These are phyloP conservation scores for Hypocryptadius cinnamomeus DNA, from an alignment of 2,113 vertebrate species.

Conservation along the genomic window DNA sequence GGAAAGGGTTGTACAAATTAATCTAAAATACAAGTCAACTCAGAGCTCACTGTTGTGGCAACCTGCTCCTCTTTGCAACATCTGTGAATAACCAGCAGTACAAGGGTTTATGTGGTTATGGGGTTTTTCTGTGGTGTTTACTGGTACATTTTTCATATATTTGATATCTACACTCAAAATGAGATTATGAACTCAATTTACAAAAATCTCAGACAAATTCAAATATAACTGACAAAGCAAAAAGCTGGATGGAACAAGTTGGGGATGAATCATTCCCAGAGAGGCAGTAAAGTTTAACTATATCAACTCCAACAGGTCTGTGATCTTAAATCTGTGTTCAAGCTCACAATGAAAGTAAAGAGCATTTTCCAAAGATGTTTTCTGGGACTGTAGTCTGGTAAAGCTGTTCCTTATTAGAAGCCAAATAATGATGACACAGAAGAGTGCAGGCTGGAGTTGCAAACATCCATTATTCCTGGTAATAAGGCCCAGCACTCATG, in stretches of 20 bases:
- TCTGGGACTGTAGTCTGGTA: background rate
- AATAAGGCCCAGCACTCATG: background rate
- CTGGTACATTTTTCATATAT: background rate
- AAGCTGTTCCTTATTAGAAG: background rate
- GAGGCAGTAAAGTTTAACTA: background rate
- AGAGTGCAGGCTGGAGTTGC: background rate
- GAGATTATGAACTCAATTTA: background rate
- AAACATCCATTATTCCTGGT: slow-evolving; percentile 39
- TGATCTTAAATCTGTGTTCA: background rate
- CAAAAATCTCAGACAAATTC: background rate
- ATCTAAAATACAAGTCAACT: background rate
- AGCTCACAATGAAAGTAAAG: background rate
- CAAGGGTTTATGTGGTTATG: background rate
- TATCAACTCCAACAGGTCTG: background rate
- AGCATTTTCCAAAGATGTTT: background rate
- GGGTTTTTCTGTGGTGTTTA: background rate
- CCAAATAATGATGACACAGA: slow-evolving; percentile 1
- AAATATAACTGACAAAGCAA: background rate
- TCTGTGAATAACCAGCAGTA: background rate
- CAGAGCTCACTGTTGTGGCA: background rate
- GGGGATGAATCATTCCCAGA: background rate
- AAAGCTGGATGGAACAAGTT: background rate
- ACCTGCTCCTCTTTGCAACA: background rate
- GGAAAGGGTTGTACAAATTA: background rate
- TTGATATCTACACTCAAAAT: background rate